These are phyloP conservation scores for Meganola albula DNA, from an alignment of 2,888 invertebrate species.

Conservation along the genomic window DNA sequence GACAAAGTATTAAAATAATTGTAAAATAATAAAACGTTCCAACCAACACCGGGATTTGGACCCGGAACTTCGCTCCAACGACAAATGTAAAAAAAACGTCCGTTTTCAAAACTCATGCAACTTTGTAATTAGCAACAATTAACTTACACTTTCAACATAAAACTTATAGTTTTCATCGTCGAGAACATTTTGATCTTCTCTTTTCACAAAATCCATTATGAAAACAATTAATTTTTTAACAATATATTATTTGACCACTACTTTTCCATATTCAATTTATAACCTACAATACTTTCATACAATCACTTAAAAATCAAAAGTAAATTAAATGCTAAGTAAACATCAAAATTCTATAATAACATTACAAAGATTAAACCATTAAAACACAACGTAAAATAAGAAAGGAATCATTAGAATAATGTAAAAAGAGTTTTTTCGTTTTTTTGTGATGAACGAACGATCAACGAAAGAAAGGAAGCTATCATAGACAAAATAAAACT, in stretches of 20 bases:
- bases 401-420: conserved; percentile 9
- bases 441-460: conserved; percentile 42
- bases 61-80: conserved; percentile 25
- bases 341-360: conserved; percentile 27
- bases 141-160: conserved; percentile 63
- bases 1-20: too few relatives aligned
- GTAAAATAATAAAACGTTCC: too few relatives aligned
- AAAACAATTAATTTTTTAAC: conserved; percentile 10
- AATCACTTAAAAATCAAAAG: conserved; percentile 32
- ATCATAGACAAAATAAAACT: conserved; percentile 46
- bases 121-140: neutral
- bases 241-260: conserved; percentile 18
- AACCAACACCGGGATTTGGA: conserved; percentile 10
- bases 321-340: conserved; percentile 28
- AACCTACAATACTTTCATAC: conserved; percentile 55
- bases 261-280: conserved; percentile 38
- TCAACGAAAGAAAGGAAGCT: conserved; percentile 59
- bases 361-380: too few relatives aligned
- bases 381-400: conserved; percentile 20
- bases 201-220: conserved; percentile 67
- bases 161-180: conserved; percentile 63
- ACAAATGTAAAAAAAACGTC: conserved; percentile 17
- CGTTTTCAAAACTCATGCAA: too few relatives aligned
- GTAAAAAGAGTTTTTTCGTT: conserved; percentile 30
- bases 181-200: conserved; percentile 55